Percentiles rank a stretch among this genome's conserved stretches.
Evolutionary conservation across 2,113 vertebrate genomes (phyloP).

Genomic region (Triplophysa tibetana): DNA sequence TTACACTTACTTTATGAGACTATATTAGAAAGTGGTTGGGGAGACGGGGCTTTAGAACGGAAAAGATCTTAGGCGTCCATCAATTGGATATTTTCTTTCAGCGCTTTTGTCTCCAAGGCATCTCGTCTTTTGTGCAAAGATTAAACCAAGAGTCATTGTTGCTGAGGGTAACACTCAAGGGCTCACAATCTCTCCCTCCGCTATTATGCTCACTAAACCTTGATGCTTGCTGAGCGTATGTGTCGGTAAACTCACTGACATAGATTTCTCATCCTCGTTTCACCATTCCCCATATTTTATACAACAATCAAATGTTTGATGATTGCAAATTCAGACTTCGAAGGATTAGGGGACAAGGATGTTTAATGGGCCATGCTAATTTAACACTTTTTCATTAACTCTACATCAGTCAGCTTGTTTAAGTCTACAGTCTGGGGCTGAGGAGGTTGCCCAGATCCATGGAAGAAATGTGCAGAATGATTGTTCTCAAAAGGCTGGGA

Average conservation of each 20-base stretch:
- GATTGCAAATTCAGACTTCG: not conserved
- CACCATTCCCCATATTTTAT: not conserved
- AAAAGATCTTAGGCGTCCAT: not conserved
- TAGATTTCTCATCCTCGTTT: not conserved
- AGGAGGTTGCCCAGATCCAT: not conserved
- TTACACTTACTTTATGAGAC: not conserved
- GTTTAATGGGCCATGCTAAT: not conserved
- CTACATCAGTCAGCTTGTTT: not conserved
- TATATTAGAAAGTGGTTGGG: not conserved
- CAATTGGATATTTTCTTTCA: not conserved
- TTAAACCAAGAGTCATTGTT: slow-evolving; percentile 13
- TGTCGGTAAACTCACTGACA: not conserved
- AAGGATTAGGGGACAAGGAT: not conserved
- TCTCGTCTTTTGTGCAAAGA: slow-evolving; percentile 1
- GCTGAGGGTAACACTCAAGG: not conserved
- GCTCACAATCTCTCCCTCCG: slow-evolving; percentile 2
- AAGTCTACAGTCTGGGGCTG: not conserved
- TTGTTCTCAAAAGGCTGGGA: not conserved
- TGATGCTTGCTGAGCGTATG: not conserved
- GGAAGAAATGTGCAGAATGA: not conserved
- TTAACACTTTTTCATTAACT: not conserved
- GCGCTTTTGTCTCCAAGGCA: not conserved
- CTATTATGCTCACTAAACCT: not conserved
- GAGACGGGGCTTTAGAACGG: not conserved
- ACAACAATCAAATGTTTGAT: not conserved